Conservation (phyloP, 1,140 invertebrate species). For the Lycorma delicatula region DNA sequence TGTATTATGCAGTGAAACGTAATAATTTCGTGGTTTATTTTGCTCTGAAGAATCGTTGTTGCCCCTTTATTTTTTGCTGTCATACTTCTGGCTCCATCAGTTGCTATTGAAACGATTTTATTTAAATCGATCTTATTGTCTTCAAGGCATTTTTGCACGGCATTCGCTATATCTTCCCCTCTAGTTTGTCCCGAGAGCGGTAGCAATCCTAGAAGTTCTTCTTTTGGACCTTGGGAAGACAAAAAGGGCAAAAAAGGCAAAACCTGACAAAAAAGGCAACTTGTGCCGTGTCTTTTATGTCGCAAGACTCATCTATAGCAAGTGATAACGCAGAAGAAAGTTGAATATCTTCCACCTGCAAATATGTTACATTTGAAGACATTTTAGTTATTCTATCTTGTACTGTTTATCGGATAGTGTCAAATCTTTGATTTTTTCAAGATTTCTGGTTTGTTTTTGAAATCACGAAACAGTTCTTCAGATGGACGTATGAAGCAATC, state of each 20-base stretch:
- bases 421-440: conserved; percentile 31
- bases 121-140: conserved; percentile 27
- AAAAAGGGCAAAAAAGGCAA: no score
- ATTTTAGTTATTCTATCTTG: conserved; percentile 32
- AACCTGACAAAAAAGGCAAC: conserved; percentile 28
- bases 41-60: conserved; percentile 25
- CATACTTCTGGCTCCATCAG: conserved; percentile 26
- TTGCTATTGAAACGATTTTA: conserved; percentile 33
- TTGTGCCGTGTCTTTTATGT: conserved; percentile 32
- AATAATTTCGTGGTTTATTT: conserved; percentile 32
- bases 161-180: conserved; percentile 32
- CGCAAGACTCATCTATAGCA: conserved; percentile 30
- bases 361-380: conserved; percentile 31
- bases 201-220: conserved; percentile 30
- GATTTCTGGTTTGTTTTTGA: conserved; percentile 32
- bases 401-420: conserved; percentile 30
- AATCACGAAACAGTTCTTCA: conserved; percentile 33
- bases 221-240: conserved; percentile 26
- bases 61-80: conserved; percentile 23
- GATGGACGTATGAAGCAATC: conserved; percentile 29
- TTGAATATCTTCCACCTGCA: conserved; percentile 30
- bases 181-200: conserved; percentile 27
- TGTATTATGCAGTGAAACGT: conserved; percentile 32
- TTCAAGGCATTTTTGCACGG: conserved; percentile 27
- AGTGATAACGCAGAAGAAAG: conserved; percentile 26